Conservation (phyloP, 2,797 vertebrate species). For the Arctocebus calabarensis region DNA sequence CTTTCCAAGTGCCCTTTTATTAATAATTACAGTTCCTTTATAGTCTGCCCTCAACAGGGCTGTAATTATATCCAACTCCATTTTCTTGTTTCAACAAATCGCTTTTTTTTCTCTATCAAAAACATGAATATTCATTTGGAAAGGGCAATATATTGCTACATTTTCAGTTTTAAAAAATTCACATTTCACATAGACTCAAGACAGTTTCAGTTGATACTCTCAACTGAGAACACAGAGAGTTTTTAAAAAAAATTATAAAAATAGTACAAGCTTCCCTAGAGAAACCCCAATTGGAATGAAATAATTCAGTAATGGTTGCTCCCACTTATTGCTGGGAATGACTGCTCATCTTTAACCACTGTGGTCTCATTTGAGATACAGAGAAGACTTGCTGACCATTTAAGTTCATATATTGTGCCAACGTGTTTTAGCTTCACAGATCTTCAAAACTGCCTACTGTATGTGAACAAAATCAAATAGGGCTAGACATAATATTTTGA, state of each 20-base stretch:
- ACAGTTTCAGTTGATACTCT: constrained; percentile 2
- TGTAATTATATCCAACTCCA: constrained; percentile 19
- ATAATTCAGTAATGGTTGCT: neutral
- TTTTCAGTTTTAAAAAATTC: constrained; percentile 46
- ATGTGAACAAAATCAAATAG: neutral
- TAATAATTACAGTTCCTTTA: neutral
- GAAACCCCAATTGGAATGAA: constrained; percentile 17
- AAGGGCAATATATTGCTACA: neutral
- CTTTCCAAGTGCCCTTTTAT: neutral
- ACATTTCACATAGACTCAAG: neutral
- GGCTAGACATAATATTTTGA: neutral
- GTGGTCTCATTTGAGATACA: neutral
- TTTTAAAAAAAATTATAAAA: neutral
- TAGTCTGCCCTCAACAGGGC: neutral
- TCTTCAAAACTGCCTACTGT: neutral
- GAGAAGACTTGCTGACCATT: neutral
- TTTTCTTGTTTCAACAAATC: constrained; percentile 42
- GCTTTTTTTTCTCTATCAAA: neutral
- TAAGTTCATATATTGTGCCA: neutral
- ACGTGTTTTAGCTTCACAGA: neutral
- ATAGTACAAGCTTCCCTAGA: neutral
- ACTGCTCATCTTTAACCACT: neutral
- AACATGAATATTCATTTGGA: neutral
- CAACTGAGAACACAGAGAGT: neutral
- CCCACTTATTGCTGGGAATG: neutral